Evolutionary conservation across 2,797 vertebrate genomes (phyloP).

Genomic region (Eulemur albifrons): DNA sequence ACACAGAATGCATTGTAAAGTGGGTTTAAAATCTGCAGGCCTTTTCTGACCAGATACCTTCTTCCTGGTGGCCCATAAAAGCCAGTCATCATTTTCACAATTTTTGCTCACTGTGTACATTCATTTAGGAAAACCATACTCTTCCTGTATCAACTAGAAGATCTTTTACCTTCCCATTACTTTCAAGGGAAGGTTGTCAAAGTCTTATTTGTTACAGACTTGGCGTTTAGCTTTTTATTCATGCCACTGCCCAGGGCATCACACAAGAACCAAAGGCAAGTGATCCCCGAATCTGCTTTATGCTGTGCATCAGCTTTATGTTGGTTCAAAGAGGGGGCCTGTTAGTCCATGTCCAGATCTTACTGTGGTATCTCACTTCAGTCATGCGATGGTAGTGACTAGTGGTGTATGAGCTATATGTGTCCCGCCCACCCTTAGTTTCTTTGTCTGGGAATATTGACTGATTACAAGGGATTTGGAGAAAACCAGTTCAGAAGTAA

Average conservation of each 20-base stretch:
- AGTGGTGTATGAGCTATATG: not conserved
- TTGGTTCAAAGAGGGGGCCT: not conserved
- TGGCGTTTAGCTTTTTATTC: not conserved
- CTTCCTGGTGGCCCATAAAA: not conserved
- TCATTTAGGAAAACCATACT: not conserved
- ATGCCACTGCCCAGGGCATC: not conserved
- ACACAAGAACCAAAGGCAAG: not conserved
- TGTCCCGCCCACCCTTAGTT: not conserved
- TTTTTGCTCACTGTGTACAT: constrained; percentile 3
- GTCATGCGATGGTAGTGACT: not conserved
- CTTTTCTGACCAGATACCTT: not conserved
- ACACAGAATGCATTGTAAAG: not conserved
- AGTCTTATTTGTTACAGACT: not conserved
- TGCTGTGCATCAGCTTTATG: not conserved
- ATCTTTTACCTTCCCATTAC: not conserved
- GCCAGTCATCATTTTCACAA: not conserved
- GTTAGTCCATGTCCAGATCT: not conserved
- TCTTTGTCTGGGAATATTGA: not conserved
- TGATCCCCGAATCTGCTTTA: not conserved
- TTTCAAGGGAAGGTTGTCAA: not conserved
- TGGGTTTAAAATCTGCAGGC: not conserved
- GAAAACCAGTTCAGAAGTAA: not conserved
- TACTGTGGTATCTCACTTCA: not conserved
- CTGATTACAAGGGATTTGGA: not conserved
- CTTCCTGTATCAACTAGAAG: not conserved